Conservation (phyloP, 2,113 vertebrate genomes). For the Neomonachus schauinslandi region DNA sequence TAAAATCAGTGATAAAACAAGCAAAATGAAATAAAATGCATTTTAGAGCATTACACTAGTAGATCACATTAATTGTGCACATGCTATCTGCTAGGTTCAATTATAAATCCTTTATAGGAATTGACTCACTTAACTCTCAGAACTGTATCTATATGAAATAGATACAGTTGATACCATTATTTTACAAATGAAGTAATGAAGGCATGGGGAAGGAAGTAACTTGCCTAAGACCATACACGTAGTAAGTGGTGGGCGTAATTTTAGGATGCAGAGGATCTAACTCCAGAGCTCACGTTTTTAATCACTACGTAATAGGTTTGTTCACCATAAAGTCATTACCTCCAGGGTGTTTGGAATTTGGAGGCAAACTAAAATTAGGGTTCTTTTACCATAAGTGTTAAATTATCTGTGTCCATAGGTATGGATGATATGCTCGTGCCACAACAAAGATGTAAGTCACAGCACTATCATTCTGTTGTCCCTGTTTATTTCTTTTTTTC, state of each 20-base stretch:
- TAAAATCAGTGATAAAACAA: not conserved
- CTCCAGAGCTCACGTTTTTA: not conserved
- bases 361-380: not conserved
- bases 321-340: not conserved
- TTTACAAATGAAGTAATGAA: not conserved
- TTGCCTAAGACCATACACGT: not conserved
- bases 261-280: not conserved
- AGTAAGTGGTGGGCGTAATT: not conserved
- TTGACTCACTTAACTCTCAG: not conserved
- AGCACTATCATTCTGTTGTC: not conserved
- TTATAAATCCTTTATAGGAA: not conserved
- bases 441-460: not conserved
- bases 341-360: not conserved
- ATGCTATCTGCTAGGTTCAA: not conserved
- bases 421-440: not conserved
- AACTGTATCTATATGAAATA: not conserved
- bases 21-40: not conserved
- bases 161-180: not conserved
- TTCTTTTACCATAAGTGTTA: not conserved
- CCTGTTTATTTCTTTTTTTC: not conserved
- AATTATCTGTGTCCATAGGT: not conserved
- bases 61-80: not conserved
- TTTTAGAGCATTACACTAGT: not conserved
- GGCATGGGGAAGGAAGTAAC: not conserved
- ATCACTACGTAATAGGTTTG: not conserved